Percentiles rank a stretch among this genome's conserved stretches.
Evolutionary conservation across 2,113 vertebrate genomes (phyloP).

Genomic region (Mustela nigripes): DNA sequence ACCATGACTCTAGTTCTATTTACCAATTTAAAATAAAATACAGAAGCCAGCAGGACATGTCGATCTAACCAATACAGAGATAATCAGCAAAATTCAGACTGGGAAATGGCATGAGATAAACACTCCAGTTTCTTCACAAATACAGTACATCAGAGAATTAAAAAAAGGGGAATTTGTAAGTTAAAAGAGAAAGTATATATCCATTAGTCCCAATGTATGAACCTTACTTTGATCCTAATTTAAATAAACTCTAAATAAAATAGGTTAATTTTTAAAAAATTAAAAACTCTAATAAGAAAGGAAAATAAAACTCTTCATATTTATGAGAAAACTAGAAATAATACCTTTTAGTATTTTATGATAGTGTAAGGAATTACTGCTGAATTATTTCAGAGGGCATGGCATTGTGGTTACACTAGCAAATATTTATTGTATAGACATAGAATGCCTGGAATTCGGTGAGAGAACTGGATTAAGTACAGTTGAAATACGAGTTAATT

Average conservation of each 20-base stretch:
- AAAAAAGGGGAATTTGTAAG: background rate
- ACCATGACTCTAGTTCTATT: background rate
- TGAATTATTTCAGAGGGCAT: constrained; percentile 13
- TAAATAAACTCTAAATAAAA: background rate
- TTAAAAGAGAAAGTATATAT: constrained; percentile 8
- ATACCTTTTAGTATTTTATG: background rate
- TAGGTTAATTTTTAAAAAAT: no score
- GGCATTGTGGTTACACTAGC: background rate
- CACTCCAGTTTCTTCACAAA: background rate
- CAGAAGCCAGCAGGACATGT: background rate
- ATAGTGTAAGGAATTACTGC: constrained; percentile 43
- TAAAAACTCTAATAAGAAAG: background rate
- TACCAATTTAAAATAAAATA: constrained; percentile 32
- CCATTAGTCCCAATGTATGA: background rate
- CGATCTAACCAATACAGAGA: background rate
- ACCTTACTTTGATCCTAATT: constrained; percentile 1
- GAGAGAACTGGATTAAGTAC: background rate
- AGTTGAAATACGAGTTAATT: constrained; percentile 4
- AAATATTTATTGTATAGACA: constrained; percentile 21
- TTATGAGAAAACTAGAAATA: constrained; percentile 21
- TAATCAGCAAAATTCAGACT: constrained; percentile 30
- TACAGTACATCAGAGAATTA: background rate
- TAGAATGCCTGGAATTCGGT: background rate
- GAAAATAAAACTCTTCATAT: background rate
- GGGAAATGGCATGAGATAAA: background rate